phyloP scores from a whole-genome alignment of 2,113 vertebrate species.

The Ceyx margarethae region DNA sequence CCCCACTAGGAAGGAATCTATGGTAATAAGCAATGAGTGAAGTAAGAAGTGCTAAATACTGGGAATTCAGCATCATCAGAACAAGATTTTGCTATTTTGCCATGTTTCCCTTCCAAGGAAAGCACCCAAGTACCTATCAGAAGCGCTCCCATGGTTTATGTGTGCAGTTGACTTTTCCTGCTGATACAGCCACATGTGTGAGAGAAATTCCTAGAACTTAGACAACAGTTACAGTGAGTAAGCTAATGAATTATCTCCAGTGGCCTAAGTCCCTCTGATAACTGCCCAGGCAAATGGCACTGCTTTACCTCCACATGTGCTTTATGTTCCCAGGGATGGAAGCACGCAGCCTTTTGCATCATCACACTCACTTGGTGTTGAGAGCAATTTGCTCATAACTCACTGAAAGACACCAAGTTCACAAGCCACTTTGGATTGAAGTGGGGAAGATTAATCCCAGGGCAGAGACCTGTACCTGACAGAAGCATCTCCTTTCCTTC shows the following conservation, averaged over 20 bases:
- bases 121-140: too few relatives aligned
- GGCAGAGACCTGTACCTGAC: not conserved
- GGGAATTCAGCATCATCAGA: not conserved
- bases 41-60: not conserved
- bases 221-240: not conserved
- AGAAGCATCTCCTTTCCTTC: not conserved
- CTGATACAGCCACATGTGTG: not conserved
- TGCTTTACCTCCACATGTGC: not conserved
- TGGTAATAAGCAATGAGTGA: not conserved
- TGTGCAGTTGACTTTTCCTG: not conserved
- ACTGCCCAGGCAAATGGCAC: not conserved
- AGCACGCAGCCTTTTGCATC: not conserved
- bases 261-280: too few relatives aligned
- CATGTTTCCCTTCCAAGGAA: not conserved
- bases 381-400: not conserved
- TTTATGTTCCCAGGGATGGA: not conserved
- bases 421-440: not conserved
- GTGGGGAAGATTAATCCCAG: not conserved
- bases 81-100: not conserved
- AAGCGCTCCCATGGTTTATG: not conserved
- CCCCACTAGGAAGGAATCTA: not conserved
- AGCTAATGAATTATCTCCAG: not conserved
- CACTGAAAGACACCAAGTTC: not conserved
- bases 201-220: not conserved
- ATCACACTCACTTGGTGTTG: too few relatives aligned